Evolutionary conservation across 2,888 invertebrate species (phyloP).

Genomic region (Lepas anatifera): DNA sequence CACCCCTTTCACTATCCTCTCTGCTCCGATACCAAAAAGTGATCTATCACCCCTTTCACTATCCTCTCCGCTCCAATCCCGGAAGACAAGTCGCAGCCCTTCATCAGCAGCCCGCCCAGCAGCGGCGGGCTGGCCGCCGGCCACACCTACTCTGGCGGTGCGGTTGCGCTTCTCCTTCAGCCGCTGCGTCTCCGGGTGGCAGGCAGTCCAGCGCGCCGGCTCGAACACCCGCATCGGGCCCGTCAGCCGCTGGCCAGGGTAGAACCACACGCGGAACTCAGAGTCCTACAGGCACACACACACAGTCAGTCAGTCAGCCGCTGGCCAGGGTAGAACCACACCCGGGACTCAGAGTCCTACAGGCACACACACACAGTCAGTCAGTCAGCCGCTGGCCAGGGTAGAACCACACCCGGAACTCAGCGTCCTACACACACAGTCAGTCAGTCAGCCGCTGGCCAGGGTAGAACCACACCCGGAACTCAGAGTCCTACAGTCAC

Average conservation of each 20-base stretch:
- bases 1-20: too few relatives aligned
- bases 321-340: conserved; percentile 53
- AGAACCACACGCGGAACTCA: conserved; percentile 35
- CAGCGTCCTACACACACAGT: conserved; percentile 20
- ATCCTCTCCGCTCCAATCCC: not conserved
- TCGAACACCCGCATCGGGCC: conserved; percentile 61
- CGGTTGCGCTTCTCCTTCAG: conserved; percentile 24
- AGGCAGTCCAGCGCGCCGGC: conserved; percentile 63
- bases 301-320: conserved; percentile 42
- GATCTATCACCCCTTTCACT: not conserved
- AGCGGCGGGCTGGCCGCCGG: not conserved
- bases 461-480: conserved; percentile 43
- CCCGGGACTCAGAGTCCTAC: conserved; percentile 20
- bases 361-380: conserved; percentile 7
- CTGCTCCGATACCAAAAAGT: not conserved
- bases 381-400: conserved; percentile 62
- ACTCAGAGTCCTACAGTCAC: conserved; percentile 21
- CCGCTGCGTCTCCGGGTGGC: conserved; percentile 28
- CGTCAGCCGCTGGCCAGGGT: conserved; percentile 59
- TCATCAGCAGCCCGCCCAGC: too few relatives aligned
- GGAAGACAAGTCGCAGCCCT: too few relatives aligned
- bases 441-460: conserved; percentile 55
- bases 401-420: conserved; percentile 38
- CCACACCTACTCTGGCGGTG: not conserved
- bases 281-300: conserved; percentile 21